Conservation (phyloP, 1,140 invertebrate genomes). For the Megalonaias nervosa region DNA sequence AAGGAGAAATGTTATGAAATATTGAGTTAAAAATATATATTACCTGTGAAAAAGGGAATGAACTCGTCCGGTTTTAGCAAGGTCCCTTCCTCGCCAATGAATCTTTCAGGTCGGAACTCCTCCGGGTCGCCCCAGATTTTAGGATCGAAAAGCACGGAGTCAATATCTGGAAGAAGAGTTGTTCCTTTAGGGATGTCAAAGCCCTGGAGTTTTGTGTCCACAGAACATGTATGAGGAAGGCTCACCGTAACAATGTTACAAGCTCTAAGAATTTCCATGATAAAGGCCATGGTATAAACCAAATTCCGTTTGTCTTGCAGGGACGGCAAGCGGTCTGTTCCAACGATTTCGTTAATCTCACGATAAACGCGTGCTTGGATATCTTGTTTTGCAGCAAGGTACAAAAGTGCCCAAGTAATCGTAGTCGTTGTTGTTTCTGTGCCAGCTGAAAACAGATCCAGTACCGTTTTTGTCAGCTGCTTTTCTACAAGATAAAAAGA, state of each 20-base stretch:
- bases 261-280: constrained; percentile 35
- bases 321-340: constrained; percentile 7
- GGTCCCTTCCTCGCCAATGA: too few relatives aligned
- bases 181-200: constrained; percentile 61
- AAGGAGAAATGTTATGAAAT: too few relatives aligned
- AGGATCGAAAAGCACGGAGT: constrained; percentile 56
- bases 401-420: constrained; percentile 88
- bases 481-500: constrained; percentile 16
- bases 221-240: constrained; percentile 54
- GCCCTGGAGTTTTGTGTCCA: constrained; percentile 49
- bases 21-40: too few relatives aligned
- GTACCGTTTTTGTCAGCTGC: constrained; percentile 34
- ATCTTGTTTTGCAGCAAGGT: constrained; percentile 82
- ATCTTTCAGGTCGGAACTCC: too few relatives aligned
- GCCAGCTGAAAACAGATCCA: constrained; percentile 90
- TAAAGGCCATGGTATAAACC: constrained; percentile 34
- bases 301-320: constrained; percentile 23
- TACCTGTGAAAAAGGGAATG: too few relatives aligned
- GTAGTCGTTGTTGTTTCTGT: constrained; percentile 91
- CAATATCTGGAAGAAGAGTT: constrained; percentile 58
- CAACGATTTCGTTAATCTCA: constrained; percentile 80
- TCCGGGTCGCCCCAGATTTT: too few relatives aligned
- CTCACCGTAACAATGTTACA: constrained; percentile 56
- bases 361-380: constrained; percentile 86
- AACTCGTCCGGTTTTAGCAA: too few relatives aligned